Conservation (phyloP, 1,140 invertebrate species). For the Sesamia nonagrioides region DNA sequence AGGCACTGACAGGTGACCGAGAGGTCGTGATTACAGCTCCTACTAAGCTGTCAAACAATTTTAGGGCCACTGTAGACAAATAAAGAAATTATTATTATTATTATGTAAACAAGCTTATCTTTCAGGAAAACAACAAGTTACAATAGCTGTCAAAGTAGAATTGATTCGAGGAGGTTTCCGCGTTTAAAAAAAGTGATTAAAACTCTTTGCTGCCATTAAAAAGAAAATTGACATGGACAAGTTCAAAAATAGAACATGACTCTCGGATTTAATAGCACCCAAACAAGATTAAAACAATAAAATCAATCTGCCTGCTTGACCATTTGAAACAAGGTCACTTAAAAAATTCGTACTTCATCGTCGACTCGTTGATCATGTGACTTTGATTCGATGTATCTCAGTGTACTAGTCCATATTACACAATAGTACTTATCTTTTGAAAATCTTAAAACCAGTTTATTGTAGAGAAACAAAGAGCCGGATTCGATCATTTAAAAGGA, state of each 20-base stretch:
- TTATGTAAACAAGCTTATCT: not conserved
- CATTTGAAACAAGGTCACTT: slow-evolving; percentile 22
- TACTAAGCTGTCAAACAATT: slow-evolving; percentile 23
- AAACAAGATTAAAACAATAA: slow-evolving; percentile 9
- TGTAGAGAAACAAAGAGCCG: slow-evolving; percentile 64
- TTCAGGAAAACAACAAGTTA: not conserved
- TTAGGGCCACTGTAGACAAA: slow-evolving; percentile 2
- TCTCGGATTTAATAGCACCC: not conserved
- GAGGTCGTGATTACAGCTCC: slow-evolving; percentile 22
- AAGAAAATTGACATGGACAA: not conserved
- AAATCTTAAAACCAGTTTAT: slow-evolving; percentile 62
- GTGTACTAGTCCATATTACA: slow-evolving; percentile 52
- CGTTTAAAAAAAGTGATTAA: not conserved
- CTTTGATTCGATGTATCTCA: slow-evolving; percentile 55
- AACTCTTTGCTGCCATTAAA: not conserved
- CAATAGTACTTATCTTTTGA: slow-evolving; percentile 63
- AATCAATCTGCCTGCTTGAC: slow-evolving; percentile 7
- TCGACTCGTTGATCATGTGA: slow-evolving; percentile 23
- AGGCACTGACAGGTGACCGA: not conserved
- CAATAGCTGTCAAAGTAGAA: no score
- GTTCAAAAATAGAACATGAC: slow-evolving; percentile 18
- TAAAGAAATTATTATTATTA: no score
- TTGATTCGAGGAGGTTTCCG: no score
- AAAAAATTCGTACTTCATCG: not conserved
- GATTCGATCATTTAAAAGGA: slow-evolving; percentile 65